These are phyloP conservation scores for Drosophila truncata DNA, from an alignment of 1,140 invertebrate species.

Conservation along the genomic window DNA sequence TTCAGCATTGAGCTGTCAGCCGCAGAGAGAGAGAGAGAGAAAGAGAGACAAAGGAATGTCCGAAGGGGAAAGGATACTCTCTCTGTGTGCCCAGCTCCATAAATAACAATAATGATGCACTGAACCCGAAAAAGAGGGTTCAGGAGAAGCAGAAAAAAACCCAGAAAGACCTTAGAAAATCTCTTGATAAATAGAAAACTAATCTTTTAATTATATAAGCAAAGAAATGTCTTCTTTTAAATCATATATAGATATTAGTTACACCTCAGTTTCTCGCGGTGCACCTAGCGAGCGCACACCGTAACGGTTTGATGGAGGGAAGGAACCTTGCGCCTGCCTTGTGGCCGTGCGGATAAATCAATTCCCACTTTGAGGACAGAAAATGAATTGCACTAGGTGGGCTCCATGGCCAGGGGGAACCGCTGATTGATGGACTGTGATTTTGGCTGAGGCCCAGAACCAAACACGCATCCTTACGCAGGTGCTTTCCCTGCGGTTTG, in stretches of 20 bases:
- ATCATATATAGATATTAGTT: neutral
- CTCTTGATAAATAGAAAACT: neutral
- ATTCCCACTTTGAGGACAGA: constrained; percentile 27
- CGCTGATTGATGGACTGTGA: constrained; percentile 32
- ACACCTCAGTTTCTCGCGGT: neutral
- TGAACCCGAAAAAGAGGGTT: neutral
- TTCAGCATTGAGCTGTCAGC: constrained; percentile 28
- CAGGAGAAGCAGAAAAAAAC: accelerated
- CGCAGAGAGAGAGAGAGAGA: neutral
- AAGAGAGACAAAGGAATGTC: too few species aligned
- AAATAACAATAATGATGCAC: constrained; percentile 19
- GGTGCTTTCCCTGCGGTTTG: constrained; percentile 8
- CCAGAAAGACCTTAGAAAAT: neutral
- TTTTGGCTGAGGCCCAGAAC: neutral
- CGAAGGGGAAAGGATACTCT: neutral
- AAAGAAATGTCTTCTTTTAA: too few species aligned
- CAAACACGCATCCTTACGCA: neutral
- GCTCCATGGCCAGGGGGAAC: neutral
- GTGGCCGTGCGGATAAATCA: constrained; percentile 25
- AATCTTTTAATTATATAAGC: too few species aligned
- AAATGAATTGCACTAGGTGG: constrained; percentile 26
- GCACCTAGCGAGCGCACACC: neutral
- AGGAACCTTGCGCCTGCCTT: neutral
- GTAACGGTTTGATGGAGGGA: neutral
- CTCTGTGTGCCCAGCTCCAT: neutral